Percentiles rank a stretch among this genome's conserved stretches.
Evolutionary conservation across 1,140 invertebrate species (phyloP).

Genomic region (Drosophila varians): DNA sequence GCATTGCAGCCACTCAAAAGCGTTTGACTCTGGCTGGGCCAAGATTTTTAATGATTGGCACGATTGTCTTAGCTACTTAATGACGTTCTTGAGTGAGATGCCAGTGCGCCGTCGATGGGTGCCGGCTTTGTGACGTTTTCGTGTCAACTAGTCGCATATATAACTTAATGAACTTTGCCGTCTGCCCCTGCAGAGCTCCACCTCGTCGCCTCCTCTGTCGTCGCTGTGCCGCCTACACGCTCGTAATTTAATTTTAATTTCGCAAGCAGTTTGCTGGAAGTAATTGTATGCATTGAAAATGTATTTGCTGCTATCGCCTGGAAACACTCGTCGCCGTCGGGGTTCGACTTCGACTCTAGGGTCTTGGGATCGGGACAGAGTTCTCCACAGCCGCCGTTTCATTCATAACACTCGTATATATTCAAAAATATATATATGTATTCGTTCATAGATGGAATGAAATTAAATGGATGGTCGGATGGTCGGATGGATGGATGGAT

Average conservation of each 20-base stretch:
- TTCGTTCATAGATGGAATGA: slow-evolving; percentile 1
- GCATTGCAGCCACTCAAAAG: slow-evolving; percentile 66
- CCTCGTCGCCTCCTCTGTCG: neutral
- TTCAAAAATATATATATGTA: neutral
- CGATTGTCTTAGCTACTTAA: slow-evolving; percentile 81
- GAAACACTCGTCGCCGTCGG: slow-evolving; percentile 57
- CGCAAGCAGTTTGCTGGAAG: slow-evolving; percentile 75
- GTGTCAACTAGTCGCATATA: slow-evolving; percentile 62
- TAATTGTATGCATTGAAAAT: slow-evolving; percentile 80
- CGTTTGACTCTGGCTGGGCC: slow-evolving; percentile 55
- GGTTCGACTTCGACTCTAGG: slow-evolving; percentile 33
- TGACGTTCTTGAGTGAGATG: slow-evolving; percentile 60
- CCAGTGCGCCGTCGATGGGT: slow-evolving; percentile 23
- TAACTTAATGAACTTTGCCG: slow-evolving; percentile 76
- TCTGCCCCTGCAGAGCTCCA: too few relatives aligned
- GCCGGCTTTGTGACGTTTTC: slow-evolving; percentile 57
- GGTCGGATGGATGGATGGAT: slow-evolving; percentile 34
- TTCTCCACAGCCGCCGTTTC: neutral
- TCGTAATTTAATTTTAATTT: slow-evolving; percentile 80
- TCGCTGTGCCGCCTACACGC: neutral
- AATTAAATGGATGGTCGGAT: slow-evolving; percentile 4
- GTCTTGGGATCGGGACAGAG: slow-evolving; percentile 11
- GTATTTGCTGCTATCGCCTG: slow-evolving; percentile 71
- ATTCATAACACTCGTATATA: slow-evolving; percentile 6
- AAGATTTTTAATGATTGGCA: slow-evolving; percentile 82